Percentiles rank a stretch among this genome's conserved stretches.
Conservation (phyloP, 2,797 vertebrate genomes). For the Trachops cirrhosus region DNA sequence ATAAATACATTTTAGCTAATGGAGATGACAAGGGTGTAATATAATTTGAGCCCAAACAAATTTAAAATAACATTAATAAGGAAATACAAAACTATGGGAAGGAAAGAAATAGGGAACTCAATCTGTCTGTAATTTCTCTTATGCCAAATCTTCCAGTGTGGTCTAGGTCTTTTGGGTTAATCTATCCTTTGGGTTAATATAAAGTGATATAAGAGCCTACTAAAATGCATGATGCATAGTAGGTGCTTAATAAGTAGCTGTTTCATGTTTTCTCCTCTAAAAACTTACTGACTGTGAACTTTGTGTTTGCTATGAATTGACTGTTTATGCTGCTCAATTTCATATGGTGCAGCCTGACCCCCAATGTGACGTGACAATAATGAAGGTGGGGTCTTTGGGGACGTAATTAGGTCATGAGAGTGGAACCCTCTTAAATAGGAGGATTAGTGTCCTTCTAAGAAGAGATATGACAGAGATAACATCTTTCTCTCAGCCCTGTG, state of each 20-base stretch:
- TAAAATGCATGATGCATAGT: neutral
- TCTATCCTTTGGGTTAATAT: neutral
- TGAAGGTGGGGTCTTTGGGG: neutral
- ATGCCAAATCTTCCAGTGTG: neutral
- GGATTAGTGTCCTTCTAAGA: neutral
- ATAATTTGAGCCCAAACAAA: slow-evolving; percentile 72
- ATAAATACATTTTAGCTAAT: slow-evolving; percentile 77
- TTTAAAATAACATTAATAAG: slow-evolving; percentile 66
- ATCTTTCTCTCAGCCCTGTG: neutral
- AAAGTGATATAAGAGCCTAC: neutral
- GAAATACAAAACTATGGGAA: slow-evolving; percentile 48
- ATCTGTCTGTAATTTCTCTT: slow-evolving; percentile 7
- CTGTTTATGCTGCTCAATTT: neutral
- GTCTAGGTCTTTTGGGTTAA: neutral
- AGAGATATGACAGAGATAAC: neutral
- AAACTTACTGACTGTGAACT: neutral
- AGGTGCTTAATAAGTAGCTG: neutral
- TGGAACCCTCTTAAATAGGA: neutral
- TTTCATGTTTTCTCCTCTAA: neutral
- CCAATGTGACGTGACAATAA: neutral
- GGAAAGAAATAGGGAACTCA: slow-evolving; percentile 7
- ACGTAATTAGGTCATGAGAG: neutral
- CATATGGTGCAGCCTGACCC: neutral
- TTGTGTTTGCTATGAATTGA: neutral
- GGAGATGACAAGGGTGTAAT: slow-evolving; percentile 75